Percentiles rank a stretch among this genome's conserved stretches.
Conservation (phyloP, 2,797 vertebrate genomes). For the Myripristis jacobus region DNA sequence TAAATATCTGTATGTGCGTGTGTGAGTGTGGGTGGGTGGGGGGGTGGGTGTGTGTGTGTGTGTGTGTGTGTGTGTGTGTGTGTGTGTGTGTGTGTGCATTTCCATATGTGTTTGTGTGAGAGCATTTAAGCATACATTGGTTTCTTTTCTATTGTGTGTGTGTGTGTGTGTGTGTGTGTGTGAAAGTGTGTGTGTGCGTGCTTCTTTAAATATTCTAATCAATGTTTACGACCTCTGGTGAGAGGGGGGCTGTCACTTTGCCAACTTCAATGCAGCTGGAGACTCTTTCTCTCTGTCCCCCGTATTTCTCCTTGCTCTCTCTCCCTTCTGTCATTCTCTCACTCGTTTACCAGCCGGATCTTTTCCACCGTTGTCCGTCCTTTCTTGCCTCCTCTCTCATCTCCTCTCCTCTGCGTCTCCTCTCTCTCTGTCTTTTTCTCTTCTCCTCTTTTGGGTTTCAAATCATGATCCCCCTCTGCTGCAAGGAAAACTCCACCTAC, state of each 20-base stretch:
- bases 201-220: constrained; percentile 78
- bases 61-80: constrained; percentile 7
- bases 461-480: constrained; percentile 67
- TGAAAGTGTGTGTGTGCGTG: constrained; percentile 32
- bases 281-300: constrained; percentile 19
- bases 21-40: constrained; percentile 5
- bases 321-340: constrained; percentile 23
- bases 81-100: too few relatives aligned
- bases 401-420: not conserved
- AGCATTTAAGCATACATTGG: constrained; percentile 33
- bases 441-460: constrained; percentile 47
- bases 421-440: not conserved
- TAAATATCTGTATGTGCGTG: too few relatives aligned
- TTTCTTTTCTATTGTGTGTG: constrained; percentile 35
- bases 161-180: constrained; percentile 31
- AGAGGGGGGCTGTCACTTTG: constrained; percentile 55
- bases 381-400: not conserved
- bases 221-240: constrained; percentile 76
- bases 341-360: constrained; percentile 32
- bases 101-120: too few relatives aligned
- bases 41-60: not conserved
- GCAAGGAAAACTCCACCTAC: constrained; percentile 80
- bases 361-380: not conserved
- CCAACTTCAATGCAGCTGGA: constrained; percentile 70
- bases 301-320: not conserved